These are phyloP conservation scores for Cantharis lateralis DNA, from an alignment of 2,888 invertebrate species.

Conservation along the genomic window DNA sequence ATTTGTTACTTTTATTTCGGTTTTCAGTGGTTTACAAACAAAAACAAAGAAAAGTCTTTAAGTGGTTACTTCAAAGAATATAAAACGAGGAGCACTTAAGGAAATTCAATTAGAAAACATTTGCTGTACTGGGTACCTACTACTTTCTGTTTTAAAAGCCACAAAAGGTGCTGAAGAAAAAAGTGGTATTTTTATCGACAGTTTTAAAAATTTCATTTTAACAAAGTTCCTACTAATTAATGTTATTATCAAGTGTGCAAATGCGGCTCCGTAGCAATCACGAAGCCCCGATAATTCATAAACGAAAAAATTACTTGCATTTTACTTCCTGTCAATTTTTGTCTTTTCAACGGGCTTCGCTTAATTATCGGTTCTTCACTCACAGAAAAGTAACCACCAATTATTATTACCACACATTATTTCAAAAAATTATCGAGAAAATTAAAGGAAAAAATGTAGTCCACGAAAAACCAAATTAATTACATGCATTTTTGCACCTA, in stretches of 20 bases:
- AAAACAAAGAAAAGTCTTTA: constrained; percentile 44
- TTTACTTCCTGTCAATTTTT: not conserved
- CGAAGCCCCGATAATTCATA: not conserved
- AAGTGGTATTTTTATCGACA: constrained; percentile 1
- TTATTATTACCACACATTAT: not conserved
- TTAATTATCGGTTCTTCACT: not conserved
- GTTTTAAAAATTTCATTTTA: not conserved
- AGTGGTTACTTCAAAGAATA: constrained; percentile 45
- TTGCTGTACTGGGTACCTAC: constrained; percentile 20
- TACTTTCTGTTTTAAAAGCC: constrained; percentile 30
- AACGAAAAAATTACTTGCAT: not conserved
- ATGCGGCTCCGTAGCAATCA: not conserved
- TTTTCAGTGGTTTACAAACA: constrained; percentile 37
- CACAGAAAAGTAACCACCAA: not conserved
- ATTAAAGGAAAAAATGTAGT: not conserved
- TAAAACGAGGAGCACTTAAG: constrained; percentile 47
- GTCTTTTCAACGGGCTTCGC: not conserved
- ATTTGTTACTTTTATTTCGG: constrained; percentile 19
- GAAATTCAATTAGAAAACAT: constrained; percentile 36
- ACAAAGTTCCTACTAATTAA: not conserved
- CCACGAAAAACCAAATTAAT: too few relatives aligned
- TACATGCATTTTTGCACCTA: too few relatives aligned
- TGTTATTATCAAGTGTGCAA: not conserved
- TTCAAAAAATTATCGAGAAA: not conserved
- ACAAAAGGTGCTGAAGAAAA: constrained; percentile 25